A percentile compares a stretch with the other conserved stretches of the same genome.
Evolutionary conservation across 2,797 vertebrate species (phyloP).

Genomic region (Alosa sapidissima): DNA sequence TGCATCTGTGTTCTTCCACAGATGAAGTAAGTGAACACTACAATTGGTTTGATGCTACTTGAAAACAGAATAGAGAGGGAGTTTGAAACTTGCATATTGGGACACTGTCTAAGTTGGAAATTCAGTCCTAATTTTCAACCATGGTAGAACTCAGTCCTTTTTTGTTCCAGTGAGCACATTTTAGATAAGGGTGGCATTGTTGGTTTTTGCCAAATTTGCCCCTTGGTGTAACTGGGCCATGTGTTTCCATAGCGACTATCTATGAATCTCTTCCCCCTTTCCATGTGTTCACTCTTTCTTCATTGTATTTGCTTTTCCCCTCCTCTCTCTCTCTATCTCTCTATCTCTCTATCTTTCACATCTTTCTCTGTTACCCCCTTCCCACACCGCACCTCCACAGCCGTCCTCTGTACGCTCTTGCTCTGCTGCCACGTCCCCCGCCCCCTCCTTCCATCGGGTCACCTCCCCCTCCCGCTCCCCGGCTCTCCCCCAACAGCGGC

Average conservation of each 20-base stretch:
- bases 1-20: not conserved
- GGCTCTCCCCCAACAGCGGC: constrained; percentile 46
- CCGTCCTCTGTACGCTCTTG: not conserved
- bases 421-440: constrained; percentile 52
- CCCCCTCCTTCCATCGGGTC: constrained; percentile 49
- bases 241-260: not conserved
- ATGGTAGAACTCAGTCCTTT: not conserved
- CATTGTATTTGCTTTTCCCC: constrained; percentile 39
- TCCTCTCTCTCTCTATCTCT: constrained; percentile 37
- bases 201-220: not conserved
- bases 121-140: not conserved
- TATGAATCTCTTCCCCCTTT: constrained; percentile 27
- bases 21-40: not conserved
- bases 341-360: constrained; percentile 39
- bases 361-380: constrained; percentile 28
- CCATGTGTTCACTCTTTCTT: constrained; percentile 32
- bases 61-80: not conserved
- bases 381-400: constrained; percentile 53
- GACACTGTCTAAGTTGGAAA: not conserved
- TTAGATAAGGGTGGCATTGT: not conserved
- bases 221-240: not conserved
- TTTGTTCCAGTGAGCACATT: not conserved
- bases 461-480: constrained; percentile 48
- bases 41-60: too few species aligned
- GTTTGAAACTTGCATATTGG: not conserved